A percentile compares a stretch with the other conserved stretches of the same genome.
Evolutionary conservation across 1,140 invertebrate species (phyloP).

Genomic region (Conopomorpha cramerella): DNA sequence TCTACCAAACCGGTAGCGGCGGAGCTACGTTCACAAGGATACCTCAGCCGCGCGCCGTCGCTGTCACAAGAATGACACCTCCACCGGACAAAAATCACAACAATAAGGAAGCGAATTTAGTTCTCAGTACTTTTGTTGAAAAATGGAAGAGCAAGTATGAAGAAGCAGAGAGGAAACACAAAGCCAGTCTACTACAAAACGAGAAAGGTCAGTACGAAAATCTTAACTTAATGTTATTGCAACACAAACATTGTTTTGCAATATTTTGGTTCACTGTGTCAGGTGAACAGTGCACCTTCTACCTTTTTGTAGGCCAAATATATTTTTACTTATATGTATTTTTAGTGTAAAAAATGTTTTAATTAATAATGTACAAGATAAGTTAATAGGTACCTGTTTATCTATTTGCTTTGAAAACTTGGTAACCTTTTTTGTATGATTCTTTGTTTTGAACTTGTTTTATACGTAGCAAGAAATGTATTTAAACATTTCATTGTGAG

Average conservation of each 20-base stretch:
- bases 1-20: constrained; percentile 22
- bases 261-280: too few species aligned
- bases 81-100: constrained; percentile 45
- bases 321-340: too few species aligned
- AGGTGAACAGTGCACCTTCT: neutral
- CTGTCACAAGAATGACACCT: constrained; percentile 43
- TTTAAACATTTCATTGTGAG: too few species aligned
- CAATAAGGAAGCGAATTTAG: constrained; percentile 44
- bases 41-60: constrained; percentile 10
- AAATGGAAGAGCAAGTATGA: constrained; percentile 71
- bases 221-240: too few species aligned
- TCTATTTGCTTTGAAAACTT: too few species aligned
- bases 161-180: constrained; percentile 69
- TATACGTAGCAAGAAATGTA: too few species aligned
- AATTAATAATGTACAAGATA: too few species aligned
- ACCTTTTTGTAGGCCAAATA: constrained; percentile 32
- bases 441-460: too few species aligned
- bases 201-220: constrained; percentile 66
- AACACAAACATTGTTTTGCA: too few species aligned
- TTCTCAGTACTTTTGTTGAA: constrained; percentile 48
- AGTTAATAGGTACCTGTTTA: too few species aligned
- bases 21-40: neutral
- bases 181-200: constrained; percentile 65
- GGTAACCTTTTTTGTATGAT: too few species aligned
- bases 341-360: too few species aligned